Percentiles rank a stretch among this genome's conserved stretches.
These are phyloP conservation scores for Martes martes DNA, from an alignment of 2,113 vertebrate genomes.

Conservation along the genomic window DNA sequence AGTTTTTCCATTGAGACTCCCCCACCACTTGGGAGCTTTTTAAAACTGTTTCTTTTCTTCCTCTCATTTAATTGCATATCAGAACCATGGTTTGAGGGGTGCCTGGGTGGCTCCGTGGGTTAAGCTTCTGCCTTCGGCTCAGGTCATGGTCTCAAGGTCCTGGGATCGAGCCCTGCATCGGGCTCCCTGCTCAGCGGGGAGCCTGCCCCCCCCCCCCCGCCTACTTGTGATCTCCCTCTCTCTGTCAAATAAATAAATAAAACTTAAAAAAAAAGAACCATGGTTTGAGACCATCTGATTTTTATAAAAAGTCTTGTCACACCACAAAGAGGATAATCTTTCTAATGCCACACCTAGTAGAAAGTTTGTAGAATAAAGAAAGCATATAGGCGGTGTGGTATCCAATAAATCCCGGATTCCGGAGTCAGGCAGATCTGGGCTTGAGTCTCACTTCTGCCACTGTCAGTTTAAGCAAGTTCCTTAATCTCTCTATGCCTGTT, in stretches of 20 bases:
- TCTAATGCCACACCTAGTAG: background rate
- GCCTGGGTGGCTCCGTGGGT: too few relatives aligned
- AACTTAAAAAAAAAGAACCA: background rate
- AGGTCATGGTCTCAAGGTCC: too few relatives aligned
- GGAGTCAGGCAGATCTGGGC: background rate
- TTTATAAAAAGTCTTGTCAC: conserved; percentile 18
- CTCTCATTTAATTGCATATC: background rate
- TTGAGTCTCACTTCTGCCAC: background rate
- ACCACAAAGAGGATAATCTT: background rate
- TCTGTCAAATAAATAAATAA: too few relatives aligned
- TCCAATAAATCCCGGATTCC: background rate
- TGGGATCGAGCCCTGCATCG: too few relatives aligned
- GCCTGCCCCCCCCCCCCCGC: too few relatives aligned
- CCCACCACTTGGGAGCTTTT: background rate
- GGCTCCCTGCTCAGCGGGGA: too few relatives aligned
- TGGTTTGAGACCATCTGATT: background rate
- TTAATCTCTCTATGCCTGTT: background rate
- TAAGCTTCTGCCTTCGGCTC: too few relatives aligned
- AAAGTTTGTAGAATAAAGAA: conserved; percentile 26
- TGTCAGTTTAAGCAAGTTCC: background rate
- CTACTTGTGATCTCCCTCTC: too few relatives aligned
- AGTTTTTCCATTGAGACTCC: background rate
- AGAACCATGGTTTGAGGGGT: background rate
- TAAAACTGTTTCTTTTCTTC: background rate
- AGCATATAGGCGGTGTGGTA: background rate